Percentiles rank a stretch among this genome's conserved stretches.
phyloP scores from a whole-genome alignment of 2,888 invertebrate species.

The Lagria hirta region DNA sequence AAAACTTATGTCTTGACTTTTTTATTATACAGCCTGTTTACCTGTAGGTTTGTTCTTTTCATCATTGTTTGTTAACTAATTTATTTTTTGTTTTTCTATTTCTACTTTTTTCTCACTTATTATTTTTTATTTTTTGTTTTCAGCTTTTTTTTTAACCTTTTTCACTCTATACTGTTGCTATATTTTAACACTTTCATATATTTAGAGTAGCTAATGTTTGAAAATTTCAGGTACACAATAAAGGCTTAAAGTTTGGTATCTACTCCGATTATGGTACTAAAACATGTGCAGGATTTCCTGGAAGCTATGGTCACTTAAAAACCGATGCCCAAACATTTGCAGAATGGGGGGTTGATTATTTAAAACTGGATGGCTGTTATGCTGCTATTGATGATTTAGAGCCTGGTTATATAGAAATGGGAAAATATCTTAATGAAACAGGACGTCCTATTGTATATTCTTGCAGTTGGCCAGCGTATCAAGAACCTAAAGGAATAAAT shows the following conservation, averaged over 20 bases:
- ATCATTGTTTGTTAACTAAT: no score
- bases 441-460: slow-evolving; percentile 78
- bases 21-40: no score
- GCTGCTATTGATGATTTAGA: slow-evolving; percentile 62
- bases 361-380: slow-evolving; percentile 82
- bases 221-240: slow-evolving; percentile 74
- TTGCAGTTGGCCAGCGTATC: slow-evolving; percentile 85
- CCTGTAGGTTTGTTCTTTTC: no score
- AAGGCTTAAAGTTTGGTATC: slow-evolving; percentile 77
- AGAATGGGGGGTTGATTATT: slow-evolving; percentile 77
- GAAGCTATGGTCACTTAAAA: slow-evolving; percentile 66
- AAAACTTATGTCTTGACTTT: no score
- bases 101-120: slow-evolving; percentile 6
- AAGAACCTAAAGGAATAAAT: slow-evolving; percentile 59
- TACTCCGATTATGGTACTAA: slow-evolving; percentile 78
- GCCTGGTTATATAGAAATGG: slow-evolving; percentile 67
- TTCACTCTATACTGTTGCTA: no score
- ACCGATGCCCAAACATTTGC: slow-evolving; percentile 74
- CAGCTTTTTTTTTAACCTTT: no score
- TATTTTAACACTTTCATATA: no score
- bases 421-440: slow-evolving; percentile 67
- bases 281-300: slow-evolving; percentile 81
- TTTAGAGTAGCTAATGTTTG: no score
- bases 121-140: not conserved
- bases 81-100: slow-evolving; percentile 8